phyloP scores from a whole-genome alignment of 2,888 invertebrate species.

The Cyaniris semiargus region DNA sequence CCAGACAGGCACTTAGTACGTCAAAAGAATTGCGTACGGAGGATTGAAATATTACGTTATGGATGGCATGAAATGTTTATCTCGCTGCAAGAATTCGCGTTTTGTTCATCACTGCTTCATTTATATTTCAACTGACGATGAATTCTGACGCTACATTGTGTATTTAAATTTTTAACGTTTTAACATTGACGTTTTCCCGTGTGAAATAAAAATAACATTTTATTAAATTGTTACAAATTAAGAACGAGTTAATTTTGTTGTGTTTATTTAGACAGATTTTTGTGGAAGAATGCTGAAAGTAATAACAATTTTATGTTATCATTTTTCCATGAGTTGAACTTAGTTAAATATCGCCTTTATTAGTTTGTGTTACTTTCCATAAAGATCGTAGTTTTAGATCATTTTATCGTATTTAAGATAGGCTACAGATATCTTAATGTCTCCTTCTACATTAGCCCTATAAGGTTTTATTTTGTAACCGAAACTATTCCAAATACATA shows the following conservation, averaged over 20 bases:
- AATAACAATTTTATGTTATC: neutral
- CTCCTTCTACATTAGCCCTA: no score
- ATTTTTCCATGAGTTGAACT: neutral
- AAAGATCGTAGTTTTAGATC: no score
- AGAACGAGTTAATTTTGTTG: constrained; percentile 1
- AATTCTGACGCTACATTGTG: constrained; percentile 10
- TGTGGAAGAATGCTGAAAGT: neutral
- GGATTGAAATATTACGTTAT: constrained; percentile 25
- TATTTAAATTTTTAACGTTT: constrained; percentile 14
- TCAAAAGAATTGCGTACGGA: constrained; percentile 27
- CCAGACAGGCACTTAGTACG: constrained; percentile 23
- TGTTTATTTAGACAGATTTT: neutral
- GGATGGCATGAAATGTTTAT: constrained; percentile 26
- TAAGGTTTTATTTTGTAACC: neutral
- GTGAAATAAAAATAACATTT: constrained; percentile 12
- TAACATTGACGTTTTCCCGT: neutral
- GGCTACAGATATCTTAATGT: no score
- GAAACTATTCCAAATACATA: neutral
- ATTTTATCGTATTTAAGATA: no score
- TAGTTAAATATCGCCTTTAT: no score
- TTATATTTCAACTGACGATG: constrained; percentile 27
- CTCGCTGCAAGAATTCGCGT: neutral
- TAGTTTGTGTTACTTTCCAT: no score
- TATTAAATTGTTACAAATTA: constrained; percentile 16
- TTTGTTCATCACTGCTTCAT: constrained; percentile 24